phyloP scores from a whole-genome alignment of 2,797 vertebrate species.

The Hirundo rustica region DNA sequence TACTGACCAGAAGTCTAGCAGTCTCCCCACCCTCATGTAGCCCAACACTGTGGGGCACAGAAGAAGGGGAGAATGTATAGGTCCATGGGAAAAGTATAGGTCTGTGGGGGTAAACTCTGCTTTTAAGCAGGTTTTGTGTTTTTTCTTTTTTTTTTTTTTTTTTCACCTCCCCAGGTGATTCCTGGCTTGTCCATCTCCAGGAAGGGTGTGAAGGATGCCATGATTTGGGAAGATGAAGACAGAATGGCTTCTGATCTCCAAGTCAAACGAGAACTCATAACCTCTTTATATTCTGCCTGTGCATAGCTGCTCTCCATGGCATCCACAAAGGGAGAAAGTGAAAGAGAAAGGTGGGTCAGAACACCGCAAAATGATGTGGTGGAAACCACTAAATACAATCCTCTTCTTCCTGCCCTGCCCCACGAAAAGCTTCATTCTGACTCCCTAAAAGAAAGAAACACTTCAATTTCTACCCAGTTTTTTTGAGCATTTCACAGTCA shows the following conservation, averaged over 20 bases:
- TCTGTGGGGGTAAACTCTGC: not conserved
- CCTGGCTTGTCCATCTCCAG: not conserved
- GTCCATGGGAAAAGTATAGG: not conserved
- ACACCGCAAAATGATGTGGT: not conserved
- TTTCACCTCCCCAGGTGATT: not conserved
- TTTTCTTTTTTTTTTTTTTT: not conserved
- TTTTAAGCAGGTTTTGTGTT: not conserved
- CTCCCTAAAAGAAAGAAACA: not conserved
- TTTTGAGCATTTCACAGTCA: not conserved
- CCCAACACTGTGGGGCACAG: not conserved
- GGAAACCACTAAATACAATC: not conserved
- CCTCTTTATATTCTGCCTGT: not conserved
- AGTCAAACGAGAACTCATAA: not conserved
- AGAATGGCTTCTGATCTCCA: not conserved
- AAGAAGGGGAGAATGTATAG: not conserved
- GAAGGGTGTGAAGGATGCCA: not conserved
- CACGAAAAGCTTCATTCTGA: not conserved
- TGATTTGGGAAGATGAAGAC: not conserved
- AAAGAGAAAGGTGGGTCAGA: not conserved
- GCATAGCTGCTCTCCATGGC: slow-evolving; percentile 18
- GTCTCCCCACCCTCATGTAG: not conserved
- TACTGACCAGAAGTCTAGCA: not conserved
- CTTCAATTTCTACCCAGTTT: not conserved
- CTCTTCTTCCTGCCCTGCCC: not conserved
- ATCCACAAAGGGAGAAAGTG: not conserved